These are phyloP conservation scores for Anguilla japonica DNA, from an alignment of 2,113 vertebrate species.

Conservation along the genomic window DNA sequence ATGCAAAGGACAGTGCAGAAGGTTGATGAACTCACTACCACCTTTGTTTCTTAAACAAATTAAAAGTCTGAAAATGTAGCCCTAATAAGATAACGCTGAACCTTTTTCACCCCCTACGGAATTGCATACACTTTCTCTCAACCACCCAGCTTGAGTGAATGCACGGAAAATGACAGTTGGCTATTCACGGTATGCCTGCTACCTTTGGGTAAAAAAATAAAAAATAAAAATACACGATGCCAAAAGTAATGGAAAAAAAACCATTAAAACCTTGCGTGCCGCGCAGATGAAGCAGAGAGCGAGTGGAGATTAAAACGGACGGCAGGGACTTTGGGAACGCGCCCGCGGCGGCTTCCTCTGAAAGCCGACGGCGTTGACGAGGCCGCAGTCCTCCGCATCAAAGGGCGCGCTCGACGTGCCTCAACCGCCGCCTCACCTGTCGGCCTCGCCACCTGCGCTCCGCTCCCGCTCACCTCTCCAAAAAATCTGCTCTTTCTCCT, in stretches of 20 bases:
- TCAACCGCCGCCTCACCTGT: not conserved
- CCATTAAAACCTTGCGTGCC: not conserved
- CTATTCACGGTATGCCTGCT: not conserved
- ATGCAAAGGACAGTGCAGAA: not conserved
- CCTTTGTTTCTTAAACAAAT: too few relatives aligned
- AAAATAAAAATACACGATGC: not conserved
- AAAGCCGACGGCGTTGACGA: not conserved
- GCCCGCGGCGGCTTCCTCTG: not conserved
- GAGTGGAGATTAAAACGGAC: not conserved
- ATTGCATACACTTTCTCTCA: too few relatives aligned
- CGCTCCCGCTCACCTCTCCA: not conserved
- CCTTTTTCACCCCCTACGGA: too few relatives aligned
- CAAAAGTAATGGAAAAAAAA: not conserved
- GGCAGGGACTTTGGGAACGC: not conserved
- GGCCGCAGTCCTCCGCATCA: not conserved
- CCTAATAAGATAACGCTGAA: too few relatives aligned
- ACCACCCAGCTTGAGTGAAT: too few relatives aligned
- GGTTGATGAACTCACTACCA: not conserved
- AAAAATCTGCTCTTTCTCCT: not conserved
- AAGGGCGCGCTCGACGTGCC: not conserved
- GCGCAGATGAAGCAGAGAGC: not conserved
- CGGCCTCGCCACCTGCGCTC: not conserved
- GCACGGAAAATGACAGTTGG: not conserved
- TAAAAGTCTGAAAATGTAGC: too few relatives aligned
- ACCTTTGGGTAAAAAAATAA: not conserved